Evolutionary conservation across 1,140 invertebrate genomes (phyloP).

Genomic region (Pogonomyrmex californicus): DNA sequence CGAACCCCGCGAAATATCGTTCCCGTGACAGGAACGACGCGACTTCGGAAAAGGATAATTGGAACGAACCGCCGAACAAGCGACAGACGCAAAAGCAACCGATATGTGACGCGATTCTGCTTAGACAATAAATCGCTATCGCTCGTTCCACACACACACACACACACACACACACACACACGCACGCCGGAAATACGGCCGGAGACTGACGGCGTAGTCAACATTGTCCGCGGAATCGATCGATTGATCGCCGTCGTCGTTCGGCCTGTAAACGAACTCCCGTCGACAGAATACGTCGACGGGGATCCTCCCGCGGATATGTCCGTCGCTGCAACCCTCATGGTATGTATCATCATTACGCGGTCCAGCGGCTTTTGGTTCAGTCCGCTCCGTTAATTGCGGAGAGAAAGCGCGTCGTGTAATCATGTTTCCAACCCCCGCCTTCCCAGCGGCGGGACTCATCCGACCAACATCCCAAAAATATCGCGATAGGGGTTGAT

Average conservation of each 20-base stretch:
- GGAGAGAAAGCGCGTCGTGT: conserved; percentile 73
- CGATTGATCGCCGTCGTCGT: conserved; percentile 67
- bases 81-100: not conserved
- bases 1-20: conserved; percentile 18
- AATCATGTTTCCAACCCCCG: conserved; percentile 69
- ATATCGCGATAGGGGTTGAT: conserved; percentile 70
- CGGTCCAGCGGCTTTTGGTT: conserved; percentile 69
- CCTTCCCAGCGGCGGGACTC: conserved; percentile 1
- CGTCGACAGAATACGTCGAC: conserved; percentile 62
- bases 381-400: conserved; percentile 76
- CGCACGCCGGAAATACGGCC: conserved; percentile 21
- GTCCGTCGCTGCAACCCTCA: conserved; percentile 56
- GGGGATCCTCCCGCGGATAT: conserved; percentile 53
- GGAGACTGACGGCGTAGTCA: conserved; percentile 19
- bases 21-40: not conserved
- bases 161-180: too few species aligned
- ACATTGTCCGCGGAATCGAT: conserved; percentile 66
- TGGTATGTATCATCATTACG: conserved; percentile 79
- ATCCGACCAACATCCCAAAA: conserved; percentile 67
- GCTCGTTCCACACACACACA: not conserved
- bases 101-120: conserved; percentile 16
- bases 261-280: conserved; percentile 65
- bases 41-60: conserved; percentile 50
- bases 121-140: conserved; percentile 58
- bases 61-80: conserved; percentile 7